Percentiles rank a stretch among this genome's conserved stretches.
These are phyloP conservation scores for Caenorhabditis panamensis DNA, from an alignment of 2,888 invertebrate species.

Conservation along the genomic window DNA sequence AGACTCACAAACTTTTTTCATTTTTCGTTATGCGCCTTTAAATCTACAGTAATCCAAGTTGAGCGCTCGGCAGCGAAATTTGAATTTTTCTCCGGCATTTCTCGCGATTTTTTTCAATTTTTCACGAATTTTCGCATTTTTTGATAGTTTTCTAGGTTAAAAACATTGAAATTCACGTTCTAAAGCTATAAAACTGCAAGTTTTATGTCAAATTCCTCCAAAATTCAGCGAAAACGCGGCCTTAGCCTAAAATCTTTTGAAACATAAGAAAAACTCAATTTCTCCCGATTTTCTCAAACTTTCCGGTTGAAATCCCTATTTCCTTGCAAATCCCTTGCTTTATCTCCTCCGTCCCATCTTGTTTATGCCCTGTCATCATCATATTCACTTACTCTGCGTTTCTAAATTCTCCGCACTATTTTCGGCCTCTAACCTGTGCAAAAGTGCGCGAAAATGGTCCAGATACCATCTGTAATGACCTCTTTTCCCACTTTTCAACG, in stretches of 20 bases:
- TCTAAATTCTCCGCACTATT: background rate
- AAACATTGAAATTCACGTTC: background rate
- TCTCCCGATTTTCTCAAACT: background rate
- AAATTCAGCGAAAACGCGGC: no score
- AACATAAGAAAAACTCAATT: no score
- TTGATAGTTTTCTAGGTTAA: background rate
- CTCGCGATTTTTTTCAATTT: background rate
- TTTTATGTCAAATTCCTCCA: no score
- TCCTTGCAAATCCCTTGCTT: background rate
- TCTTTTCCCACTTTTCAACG: background rate
- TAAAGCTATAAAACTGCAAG: no score
- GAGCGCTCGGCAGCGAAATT: no score
- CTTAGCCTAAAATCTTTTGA: no score
- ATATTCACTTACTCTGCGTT: constrained; percentile 2
- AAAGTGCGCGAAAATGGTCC: constrained; percentile 29
- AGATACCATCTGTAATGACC: background rate
- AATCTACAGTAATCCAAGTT: background rate
- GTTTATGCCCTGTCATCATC: constrained; percentile 40
- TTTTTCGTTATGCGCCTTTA: background rate
- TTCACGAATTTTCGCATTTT: background rate
- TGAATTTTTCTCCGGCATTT: background rate
- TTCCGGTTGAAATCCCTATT: no score
- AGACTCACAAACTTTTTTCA: background rate
- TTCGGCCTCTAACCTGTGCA: constrained; percentile 8
- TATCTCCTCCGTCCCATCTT: constrained; percentile 38